A percentile compares a stretch with the other conserved stretches of the same genome.
Evolutionary conservation across 2,113 vertebrate genomes (phyloP).

Genomic region (Tichodroma muraria): DNA sequence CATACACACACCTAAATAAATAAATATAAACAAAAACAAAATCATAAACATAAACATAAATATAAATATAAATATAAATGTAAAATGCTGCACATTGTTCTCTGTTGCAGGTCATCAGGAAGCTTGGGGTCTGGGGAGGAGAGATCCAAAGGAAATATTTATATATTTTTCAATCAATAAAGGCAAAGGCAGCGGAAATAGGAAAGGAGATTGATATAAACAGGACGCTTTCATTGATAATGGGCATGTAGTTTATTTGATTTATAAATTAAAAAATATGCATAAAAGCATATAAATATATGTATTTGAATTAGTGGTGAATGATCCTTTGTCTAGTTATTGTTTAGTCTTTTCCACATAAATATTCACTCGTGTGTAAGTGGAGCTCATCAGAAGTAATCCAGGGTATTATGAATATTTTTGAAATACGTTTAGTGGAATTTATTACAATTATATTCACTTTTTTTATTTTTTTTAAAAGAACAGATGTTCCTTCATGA

Average conservation of each 20-base stretch:
- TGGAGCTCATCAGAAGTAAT: background rate
- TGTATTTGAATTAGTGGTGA: background rate
- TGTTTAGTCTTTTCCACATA: background rate
- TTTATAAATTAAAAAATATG: background rate
- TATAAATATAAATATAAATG: too few species aligned
- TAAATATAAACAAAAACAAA: too few species aligned
- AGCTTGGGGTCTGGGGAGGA: background rate
- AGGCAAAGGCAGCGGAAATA: background rate
- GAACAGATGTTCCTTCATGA: background rate
- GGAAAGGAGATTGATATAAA: background rate
- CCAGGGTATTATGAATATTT: background rate
- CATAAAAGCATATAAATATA: background rate
- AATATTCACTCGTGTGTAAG: accelerated
- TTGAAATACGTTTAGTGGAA: background rate
- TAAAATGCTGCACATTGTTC: background rate
- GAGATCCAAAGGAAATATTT: background rate
- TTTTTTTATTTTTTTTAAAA: background rate
- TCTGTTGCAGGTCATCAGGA: background rate
- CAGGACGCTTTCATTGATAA: background rate
- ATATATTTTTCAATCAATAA: background rate
- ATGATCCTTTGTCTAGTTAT: background rate
- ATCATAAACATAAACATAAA: background rate
- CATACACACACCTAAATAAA: too few species aligned
- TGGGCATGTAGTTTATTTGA: background rate
- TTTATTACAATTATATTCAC: background rate